These are phyloP conservation scores for Calephelis perditalis DNA, from an alignment of 2,888 invertebrate genomes.

Conservation along the genomic window DNA sequence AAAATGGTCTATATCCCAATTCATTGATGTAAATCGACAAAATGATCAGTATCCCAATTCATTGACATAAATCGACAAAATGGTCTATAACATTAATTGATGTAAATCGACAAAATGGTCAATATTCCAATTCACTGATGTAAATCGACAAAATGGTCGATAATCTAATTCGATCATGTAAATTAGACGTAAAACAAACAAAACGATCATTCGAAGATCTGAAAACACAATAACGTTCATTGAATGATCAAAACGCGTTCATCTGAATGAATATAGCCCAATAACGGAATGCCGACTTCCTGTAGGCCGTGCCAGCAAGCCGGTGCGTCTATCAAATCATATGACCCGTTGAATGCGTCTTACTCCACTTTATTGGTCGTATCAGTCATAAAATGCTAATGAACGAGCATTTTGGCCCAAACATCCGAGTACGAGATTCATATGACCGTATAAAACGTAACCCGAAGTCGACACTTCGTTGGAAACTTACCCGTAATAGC, in stretches of 20 bases:
- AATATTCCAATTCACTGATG: too few species aligned
- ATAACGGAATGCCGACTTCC: conserved; percentile 60
- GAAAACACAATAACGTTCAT: conserved; percentile 53
- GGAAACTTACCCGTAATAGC: conserved; percentile 71
- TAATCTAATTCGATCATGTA: not conserved
- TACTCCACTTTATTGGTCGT: conserved; percentile 76
- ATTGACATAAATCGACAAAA: too few species aligned
- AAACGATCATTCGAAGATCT: conserved; percentile 45
- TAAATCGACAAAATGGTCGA: too few species aligned
- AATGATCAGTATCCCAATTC: too few species aligned
- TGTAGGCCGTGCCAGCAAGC: conserved; percentile 50
- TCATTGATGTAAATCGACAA: too few species aligned
- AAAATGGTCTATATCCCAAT: too few species aligned
- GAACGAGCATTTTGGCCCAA: conserved; percentile 73
- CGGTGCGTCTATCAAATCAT: conserved; percentile 65
- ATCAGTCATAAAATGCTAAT: conserved; percentile 78
- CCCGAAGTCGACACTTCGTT: conserved; percentile 73
- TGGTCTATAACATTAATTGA: too few species aligned
- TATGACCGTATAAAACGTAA: conserved; percentile 76
- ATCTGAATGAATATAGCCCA: conserved; percentile 55
- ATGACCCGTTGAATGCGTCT: conserved; percentile 72
- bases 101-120: too few species aligned
- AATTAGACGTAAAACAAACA: conserved; percentile 45
- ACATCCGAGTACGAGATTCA: conserved; percentile 76
- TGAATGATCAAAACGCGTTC: conserved; percentile 56